Conservation (phyloP, 2,113 vertebrate genomes). For the Spermophilus dauricus region DNA sequence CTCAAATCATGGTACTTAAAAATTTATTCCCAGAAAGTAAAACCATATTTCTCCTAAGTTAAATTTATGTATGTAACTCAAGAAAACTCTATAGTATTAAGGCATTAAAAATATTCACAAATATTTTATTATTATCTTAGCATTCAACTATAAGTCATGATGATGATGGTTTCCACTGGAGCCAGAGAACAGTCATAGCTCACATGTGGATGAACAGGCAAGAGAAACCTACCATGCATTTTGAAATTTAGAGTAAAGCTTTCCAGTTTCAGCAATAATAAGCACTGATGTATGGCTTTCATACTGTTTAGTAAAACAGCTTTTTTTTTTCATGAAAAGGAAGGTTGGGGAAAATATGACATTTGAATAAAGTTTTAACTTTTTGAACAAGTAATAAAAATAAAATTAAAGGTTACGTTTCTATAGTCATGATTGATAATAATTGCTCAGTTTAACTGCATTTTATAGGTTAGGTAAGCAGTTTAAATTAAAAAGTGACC, state of each 20-base stretch:
- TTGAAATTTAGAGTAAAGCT: constrained; percentile 16
- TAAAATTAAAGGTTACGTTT: constrained; percentile 82
- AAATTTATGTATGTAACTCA: background rate
- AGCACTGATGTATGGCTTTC: background rate
- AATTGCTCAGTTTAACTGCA: constrained; percentile 76
- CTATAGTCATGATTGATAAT: constrained; percentile 79
- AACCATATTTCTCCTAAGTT: background rate
- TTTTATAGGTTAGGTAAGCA: constrained; percentile 83
- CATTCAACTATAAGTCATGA: background rate
- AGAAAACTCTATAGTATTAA: background rate
- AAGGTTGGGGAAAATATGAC: constrained; percentile 62
- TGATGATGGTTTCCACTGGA: background rate
- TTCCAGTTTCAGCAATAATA: background rate
- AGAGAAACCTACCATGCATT: background rate
- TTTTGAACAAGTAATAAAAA: constrained; percentile 83
- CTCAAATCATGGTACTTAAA: background rate
- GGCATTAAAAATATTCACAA: background rate
- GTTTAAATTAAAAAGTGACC: constrained; percentile 83
- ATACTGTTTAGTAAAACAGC: constrained; percentile 38
- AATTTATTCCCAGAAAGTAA: background rate
- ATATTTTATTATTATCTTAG: constrained; percentile 35
- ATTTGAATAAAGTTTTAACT: constrained; percentile 82
- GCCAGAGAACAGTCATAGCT: background rate
- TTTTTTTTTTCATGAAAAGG: constrained; percentile 50
- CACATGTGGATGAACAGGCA: background rate